Conservation (phyloP, 1,140 invertebrate genomes). For the Drosophila kurseongensis region DNA sequence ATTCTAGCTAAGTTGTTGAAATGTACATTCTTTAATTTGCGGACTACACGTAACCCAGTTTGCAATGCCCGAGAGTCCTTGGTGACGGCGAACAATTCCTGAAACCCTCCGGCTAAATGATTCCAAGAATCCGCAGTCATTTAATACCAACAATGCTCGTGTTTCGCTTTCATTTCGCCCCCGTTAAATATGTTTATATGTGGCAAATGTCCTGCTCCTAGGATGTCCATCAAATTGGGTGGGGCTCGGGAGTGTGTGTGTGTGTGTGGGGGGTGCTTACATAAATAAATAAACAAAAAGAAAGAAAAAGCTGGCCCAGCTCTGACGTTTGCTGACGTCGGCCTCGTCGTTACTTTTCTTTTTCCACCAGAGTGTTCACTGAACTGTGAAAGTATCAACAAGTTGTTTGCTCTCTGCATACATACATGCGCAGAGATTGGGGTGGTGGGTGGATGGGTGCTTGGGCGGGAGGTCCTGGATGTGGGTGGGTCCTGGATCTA, state of each 20-base stretch:
- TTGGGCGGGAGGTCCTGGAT: slow-evolving; percentile 13
- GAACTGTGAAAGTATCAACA: slow-evolving; percentile 83
- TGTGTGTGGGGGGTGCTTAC: slow-evolving; percentile 15
- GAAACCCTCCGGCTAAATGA: slow-evolving; percentile 55
- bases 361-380: slow-evolving; percentile 61
- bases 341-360: slow-evolving; percentile 27
- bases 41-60: slow-evolving; percentile 45
- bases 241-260: no score
- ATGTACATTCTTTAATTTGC: slow-evolving; percentile 21
- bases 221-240: slow-evolving; percentile 19
- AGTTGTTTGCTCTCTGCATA: slow-evolving; percentile 75
- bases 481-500: slow-evolving; percentile 28
- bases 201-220: slow-evolving; percentile 38
- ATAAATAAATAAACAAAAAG: slow-evolving; percentile 54
- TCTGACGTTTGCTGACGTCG: slow-evolving; percentile 73
- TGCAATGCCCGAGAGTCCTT: slow-evolving; percentile 33
- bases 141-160: slow-evolving; percentile 38
- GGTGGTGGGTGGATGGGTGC: slow-evolving; percentile 8
- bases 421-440: slow-evolving; percentile 42
- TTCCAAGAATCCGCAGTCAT: slow-evolving; percentile 46
- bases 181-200: slow-evolving; percentile 26
- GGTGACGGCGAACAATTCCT: slow-evolving; percentile 21
- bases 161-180: slow-evolving; percentile 9
- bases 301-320: slow-evolving; percentile 39
- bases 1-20: slow-evolving; percentile 20